Evolutionary conservation across 2,797 vertebrate species (phyloP).

Genomic region (Cyclopterus lumpus): DNA sequence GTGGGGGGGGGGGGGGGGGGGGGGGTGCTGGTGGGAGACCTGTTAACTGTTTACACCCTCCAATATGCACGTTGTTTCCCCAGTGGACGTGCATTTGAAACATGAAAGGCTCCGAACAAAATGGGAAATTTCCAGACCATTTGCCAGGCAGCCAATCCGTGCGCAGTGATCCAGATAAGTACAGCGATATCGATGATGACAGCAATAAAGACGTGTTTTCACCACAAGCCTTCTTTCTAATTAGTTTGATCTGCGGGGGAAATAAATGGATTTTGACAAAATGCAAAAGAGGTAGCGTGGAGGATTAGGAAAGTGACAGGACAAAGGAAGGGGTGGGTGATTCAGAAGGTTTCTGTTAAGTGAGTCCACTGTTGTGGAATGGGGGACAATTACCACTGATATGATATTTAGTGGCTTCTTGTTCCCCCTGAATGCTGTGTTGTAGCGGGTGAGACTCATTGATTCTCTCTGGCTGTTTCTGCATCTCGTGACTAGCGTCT

Average conservation of each 20-base stretch:
- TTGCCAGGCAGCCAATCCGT: conserved; percentile 77
- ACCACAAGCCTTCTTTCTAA: conserved; percentile 74
- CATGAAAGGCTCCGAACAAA: conserved; percentile 74
- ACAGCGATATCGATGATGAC: conserved; percentile 78
- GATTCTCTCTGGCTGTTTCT: conserved; percentile 40
- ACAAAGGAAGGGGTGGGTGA: background rate
- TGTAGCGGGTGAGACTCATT: conserved; percentile 37
- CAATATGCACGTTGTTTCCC: conserved; percentile 46
- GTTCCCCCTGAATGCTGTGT: conserved; percentile 59
- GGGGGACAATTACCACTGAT: conserved; percentile 71
- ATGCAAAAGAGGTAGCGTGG: conserved; percentile 60
- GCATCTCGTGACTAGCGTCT: conserved; percentile 3
- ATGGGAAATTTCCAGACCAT: conserved; percentile 77
- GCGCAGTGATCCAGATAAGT: conserved; percentile 78
- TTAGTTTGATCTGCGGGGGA: conserved; percentile 72
- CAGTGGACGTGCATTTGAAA: conserved; percentile 58
- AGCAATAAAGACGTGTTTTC: conserved; percentile 79
- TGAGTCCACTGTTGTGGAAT: conserved; percentile 67
- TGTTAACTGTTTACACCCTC: conserved; percentile 69
- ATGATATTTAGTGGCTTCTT: conserved; percentile 70
- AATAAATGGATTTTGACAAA: conserved; percentile 80
- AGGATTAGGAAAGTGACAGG: conserved; percentile 62
- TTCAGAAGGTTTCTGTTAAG: conserved; percentile 59
- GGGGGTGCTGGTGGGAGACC: too few relatives aligned
- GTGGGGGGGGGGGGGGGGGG: background rate